Evolutionary conservation across 2,113 vertebrate species (phyloP).

Genomic region (Sinocyclocheilus anophthalmus): DNA sequence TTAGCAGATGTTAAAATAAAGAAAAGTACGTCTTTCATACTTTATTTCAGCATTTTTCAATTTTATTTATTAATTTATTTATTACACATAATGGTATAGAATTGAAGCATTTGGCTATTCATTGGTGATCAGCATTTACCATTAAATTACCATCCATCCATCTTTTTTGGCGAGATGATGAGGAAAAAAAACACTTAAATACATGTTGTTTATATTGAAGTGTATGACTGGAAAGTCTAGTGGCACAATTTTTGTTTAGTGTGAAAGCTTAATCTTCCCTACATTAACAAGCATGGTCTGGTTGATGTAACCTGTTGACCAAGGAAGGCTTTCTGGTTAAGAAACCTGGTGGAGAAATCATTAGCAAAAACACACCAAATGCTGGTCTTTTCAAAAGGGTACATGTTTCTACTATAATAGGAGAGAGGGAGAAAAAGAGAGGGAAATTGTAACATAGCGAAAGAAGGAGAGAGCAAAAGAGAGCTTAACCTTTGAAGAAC

Average conservation of each 20-base stretch:
- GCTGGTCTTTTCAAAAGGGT: slow-evolving; percentile 1
- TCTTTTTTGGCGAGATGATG: too few relatives aligned
- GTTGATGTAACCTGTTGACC: not conserved
- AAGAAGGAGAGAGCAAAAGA: slow-evolving; percentile 28
- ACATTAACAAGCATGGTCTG: not conserved
- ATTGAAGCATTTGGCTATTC: too few relatives aligned
- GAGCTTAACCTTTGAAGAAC: slow-evolving; percentile 54
- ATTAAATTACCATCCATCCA: too few relatives aligned
- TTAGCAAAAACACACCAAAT: not conserved
- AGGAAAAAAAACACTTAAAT: too few relatives aligned
- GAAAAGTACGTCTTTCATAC: too few relatives aligned
- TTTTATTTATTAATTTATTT: too few relatives aligned
- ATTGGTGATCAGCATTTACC: too few relatives aligned
- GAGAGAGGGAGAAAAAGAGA: not conserved
- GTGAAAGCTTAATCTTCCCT: not conserved
- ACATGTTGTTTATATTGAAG: too few relatives aligned
- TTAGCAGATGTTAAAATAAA: too few relatives aligned
- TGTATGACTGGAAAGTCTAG: not conserved
- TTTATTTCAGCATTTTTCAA: too few relatives aligned
- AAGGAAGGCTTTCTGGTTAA: not conserved
- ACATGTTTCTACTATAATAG: not conserved
- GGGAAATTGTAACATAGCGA: not conserved
- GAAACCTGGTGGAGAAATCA: not conserved
- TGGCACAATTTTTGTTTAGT: not conserved
- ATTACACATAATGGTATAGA: too few relatives aligned